Evolutionary conservation across 2,113 vertebrate genomes (phyloP).

Genomic region (Chaetops frenatus): DNA sequence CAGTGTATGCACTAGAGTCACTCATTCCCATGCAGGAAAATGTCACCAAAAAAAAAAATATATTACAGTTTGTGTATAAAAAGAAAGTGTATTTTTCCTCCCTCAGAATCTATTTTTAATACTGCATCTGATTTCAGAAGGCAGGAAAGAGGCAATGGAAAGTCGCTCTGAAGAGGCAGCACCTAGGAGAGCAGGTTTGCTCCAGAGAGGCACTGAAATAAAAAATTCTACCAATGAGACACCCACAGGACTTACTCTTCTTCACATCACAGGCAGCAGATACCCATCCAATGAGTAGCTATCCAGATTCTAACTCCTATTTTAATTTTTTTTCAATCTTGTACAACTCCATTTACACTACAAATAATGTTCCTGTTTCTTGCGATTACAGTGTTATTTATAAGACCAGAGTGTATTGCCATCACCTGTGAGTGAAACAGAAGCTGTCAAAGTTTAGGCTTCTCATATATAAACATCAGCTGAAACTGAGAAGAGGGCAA

Average conservation of each 20-base stretch:
- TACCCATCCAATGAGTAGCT: neutral
- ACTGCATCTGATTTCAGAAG: neutral
- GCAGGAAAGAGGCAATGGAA: neutral
- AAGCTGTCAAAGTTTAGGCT: neutral
- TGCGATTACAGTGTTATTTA: neutral
- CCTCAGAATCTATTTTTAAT: slow-evolving; percentile 33
- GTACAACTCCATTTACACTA: neutral
- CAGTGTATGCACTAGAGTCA: neutral
- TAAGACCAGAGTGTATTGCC: neutral
- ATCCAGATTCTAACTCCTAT: neutral
- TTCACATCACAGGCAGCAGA: neutral
- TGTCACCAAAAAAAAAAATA: neutral
- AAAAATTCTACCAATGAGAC: neutral
- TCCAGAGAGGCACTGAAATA: neutral
- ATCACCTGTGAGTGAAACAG: neutral
- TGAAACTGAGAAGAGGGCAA: neutral
- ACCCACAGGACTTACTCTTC: neutral
- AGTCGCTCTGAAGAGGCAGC: neutral
- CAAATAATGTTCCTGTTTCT: neutral
- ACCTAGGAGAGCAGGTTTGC: neutral
- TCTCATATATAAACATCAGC: neutral
- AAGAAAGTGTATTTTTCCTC: neutral
- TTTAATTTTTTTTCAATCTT: neutral
- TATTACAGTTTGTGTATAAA: neutral
- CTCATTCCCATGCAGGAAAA: neutral